Percentiles rank a stretch among this genome's conserved stretches.
phyloP scores from a whole-genome alignment of 2,797 vertebrate genomes.

The Uromys caudimaculatus region DNA sequence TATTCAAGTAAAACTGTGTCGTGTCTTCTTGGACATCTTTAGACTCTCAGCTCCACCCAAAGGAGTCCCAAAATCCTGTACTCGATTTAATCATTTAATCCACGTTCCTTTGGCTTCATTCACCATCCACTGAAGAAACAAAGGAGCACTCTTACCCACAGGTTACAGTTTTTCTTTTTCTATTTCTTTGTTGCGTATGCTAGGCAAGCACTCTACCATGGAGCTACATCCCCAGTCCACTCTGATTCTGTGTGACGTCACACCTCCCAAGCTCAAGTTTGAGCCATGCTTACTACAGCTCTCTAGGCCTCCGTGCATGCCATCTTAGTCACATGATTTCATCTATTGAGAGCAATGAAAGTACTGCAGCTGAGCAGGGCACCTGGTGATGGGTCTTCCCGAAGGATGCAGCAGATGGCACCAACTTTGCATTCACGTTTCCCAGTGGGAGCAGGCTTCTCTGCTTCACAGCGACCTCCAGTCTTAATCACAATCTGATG shows the following conservation, averaged over 20 bases:
- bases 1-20: conserved; percentile 13
- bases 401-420: conserved; percentile 62
- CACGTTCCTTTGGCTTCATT: background rate
- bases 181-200: background rate
- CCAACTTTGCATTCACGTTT: background rate
- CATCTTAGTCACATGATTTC: background rate
- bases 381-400: conserved; percentile 25
- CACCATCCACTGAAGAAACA: background rate
- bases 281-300: background rate
- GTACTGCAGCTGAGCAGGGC: conserved; percentile 34
- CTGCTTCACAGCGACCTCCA: conserved; percentile 51
- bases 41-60: background rate
- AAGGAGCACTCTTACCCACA: background rate
- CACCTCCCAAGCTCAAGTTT: background rate
- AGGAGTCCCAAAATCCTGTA: background rate
- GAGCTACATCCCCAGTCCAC: background rate
- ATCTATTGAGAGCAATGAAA: background rate
- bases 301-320: background rate
- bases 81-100: conserved; percentile 24
- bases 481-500: conserved; percentile 34
- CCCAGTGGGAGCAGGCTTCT: background rate
- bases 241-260: conserved; percentile 10
- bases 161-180: background rate
- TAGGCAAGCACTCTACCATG: background rate
- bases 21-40: background rate